These are phyloP conservation scores for Diachrysia chrysitis DNA, from an alignment of 2,888 invertebrate genomes.

Conservation along the genomic window DNA sequence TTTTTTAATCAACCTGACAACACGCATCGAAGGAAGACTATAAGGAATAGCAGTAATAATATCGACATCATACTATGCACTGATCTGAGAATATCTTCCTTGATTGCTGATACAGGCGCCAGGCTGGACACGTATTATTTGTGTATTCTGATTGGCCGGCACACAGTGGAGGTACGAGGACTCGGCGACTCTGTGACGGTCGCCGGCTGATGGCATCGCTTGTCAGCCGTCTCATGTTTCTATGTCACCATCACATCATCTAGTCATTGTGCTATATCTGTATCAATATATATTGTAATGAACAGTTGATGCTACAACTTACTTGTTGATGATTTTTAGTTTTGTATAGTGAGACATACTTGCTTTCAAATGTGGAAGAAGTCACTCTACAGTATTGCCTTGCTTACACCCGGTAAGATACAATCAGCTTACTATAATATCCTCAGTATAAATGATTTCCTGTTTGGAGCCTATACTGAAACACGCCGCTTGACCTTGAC, in stretches of 20 bases:
- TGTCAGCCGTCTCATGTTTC: constrained; percentile 74
- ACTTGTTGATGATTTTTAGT: constrained; percentile 86
- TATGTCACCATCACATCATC: constrained; percentile 82
- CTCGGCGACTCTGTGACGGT: constrained; percentile 28
- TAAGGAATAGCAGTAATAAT: constrained; percentile 56
- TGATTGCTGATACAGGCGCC: constrained; percentile 64
- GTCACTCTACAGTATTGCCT: constrained; percentile 89
- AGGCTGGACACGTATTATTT: constrained; percentile 47
- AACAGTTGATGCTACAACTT: constrained; percentile 87
- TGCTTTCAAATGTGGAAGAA: constrained; percentile 89
- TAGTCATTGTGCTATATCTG: constrained; percentile 86
- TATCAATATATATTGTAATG: constrained; percentile 80
- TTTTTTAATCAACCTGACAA: constrained; percentile 68
- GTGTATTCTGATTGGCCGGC: constrained; percentile 35
- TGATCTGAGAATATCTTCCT: constrained; percentile 54
- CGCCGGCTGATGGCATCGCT: constrained; percentile 70
- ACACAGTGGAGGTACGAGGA: constrained; percentile 53
- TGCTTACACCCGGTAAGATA: constrained; percentile 89
- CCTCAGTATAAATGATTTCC: constrained; percentile 87
- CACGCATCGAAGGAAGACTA: constrained; percentile 69
- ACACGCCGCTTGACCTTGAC: constrained; percentile 75
- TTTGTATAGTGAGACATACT: constrained; percentile 89
- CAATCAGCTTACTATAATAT: constrained; percentile 88
- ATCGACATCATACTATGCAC: constrained; percentile 42
- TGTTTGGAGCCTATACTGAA: constrained; percentile 83